A percentile compares a stretch with the other conserved stretches of the same genome.
Conservation (phyloP, 2,797 vertebrate species). For the Trichosurus vulpecula region DNA sequence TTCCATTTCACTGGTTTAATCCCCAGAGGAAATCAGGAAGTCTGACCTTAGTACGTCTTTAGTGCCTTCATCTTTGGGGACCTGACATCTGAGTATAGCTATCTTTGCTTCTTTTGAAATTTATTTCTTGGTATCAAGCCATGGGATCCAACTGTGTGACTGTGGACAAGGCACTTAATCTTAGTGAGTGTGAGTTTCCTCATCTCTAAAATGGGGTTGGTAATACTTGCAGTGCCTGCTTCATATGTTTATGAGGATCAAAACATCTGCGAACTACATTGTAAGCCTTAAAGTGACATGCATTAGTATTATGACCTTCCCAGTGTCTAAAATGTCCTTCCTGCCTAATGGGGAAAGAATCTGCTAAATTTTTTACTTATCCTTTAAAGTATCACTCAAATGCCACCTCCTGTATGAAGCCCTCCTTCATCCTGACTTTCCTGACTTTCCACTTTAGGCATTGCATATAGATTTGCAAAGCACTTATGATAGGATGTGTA, state of each 20-base stretch:
- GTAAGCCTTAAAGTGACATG: not conserved
- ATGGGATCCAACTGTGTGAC: not conserved
- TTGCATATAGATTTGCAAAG: not conserved
- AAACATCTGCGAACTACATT: not conserved
- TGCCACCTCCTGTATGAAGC: not conserved
- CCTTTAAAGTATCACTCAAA: not conserved
- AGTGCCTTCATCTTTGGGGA: not conserved
- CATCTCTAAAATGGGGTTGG: not conserved
- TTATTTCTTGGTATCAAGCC: not conserved
- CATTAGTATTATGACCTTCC: not conserved
- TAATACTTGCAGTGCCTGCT: not conserved
- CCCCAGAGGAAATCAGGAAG: not conserved
- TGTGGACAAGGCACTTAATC: not conserved
- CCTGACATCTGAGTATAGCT: not conserved
- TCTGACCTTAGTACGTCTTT: not conserved
- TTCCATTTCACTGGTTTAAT: not conserved
- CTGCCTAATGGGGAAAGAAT: not conserved
- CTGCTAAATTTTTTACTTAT: not conserved
- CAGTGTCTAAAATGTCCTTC: not conserved
- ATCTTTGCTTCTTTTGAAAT: not conserved
- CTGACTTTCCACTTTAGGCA: not conserved
- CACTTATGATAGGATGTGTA: not conserved
- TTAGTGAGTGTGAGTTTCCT: not conserved
- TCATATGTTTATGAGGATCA: not conserved
- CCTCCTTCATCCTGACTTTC: not conserved